Base-by-base conservation (phyloP, 2,888 invertebrate genomes). In the Ptychoptera contaminata region DNA sequence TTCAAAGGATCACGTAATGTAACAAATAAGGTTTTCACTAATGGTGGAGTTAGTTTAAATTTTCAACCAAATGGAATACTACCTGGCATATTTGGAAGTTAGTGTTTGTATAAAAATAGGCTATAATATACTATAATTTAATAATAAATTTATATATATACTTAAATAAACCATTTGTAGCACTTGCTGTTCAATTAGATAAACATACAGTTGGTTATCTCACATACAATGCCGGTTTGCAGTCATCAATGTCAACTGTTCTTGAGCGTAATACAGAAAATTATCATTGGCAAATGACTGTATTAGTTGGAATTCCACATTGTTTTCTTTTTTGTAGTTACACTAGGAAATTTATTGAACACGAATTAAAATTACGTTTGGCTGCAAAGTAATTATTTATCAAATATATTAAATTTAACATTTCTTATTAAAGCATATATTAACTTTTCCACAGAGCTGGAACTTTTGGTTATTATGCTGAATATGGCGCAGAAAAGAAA, bases 401-500 rank as follows among this genome's bases (percentile, higher is more conserved):
- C 30, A 34, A 12, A 23, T 14, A 38, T 41, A 35, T 37, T 12
- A 9, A 45, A 23, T 16, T 14, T 42, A 41, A 37, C 9, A 30
- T 8, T 30, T 8, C 9, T 30, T 8, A 30, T 30, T 30, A 30
- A 30, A 30, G 9, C 6, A 30, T 30, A 6, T n/a, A 30, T 8
- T 9, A 30, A 42, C 8, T 29, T n/a, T 47, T 47, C 61, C 62
- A n/a, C 59, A 88, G 87, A 63, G 69, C 77, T 38, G 90, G 92
- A 11, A 86, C 88, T 1, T 86, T 90, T 62, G 93, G 93, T 7
- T 81, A 80, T 3, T 69, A 84, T 45, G 68, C 90, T 1, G 93
- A 94, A 59, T 94, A 92, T 59, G 92, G 92, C 0, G 83, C 84
- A 1, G 92, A 94, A 58, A 93, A 92, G 56, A 90, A 87, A 61